phyloP scores from a whole-genome alignment of 92 coral and sea anemone species.

The Zoanthus solanderi region DNA sequence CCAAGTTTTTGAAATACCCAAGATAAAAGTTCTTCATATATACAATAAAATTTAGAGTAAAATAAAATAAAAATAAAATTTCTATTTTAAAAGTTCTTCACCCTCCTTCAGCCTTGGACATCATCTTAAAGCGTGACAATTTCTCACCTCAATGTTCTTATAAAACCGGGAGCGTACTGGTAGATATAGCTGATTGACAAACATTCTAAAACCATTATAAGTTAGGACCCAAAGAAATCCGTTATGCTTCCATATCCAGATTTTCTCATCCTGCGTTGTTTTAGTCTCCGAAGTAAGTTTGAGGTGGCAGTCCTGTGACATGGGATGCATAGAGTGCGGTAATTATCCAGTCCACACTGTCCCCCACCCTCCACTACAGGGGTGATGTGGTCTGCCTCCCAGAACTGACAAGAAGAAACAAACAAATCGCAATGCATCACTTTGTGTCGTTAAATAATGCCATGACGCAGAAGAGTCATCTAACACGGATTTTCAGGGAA shows the following conservation, averaged over 20 bases:
- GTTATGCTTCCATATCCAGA: slow-evolving; percentile 80
- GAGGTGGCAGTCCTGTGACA: slow-evolving; percentile 90
- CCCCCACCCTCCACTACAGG: slow-evolving; percentile 99
- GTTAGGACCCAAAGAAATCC: slow-evolving; percentile 67
- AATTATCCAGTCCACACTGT: slow-evolving; percentile 93
- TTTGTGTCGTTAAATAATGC: neutral
- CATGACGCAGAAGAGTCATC: too few relatives aligned
- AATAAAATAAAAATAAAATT: too few relatives aligned
- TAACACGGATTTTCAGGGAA: too few relatives aligned
- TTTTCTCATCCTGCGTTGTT: slow-evolving; percentile 58
- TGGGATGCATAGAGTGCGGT: slow-evolving; percentile 93
- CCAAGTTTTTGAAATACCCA: too few relatives aligned
- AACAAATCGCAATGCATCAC: neutral
- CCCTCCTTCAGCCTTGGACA: too few relatives aligned
- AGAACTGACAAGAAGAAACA: slow-evolving; percentile 67
- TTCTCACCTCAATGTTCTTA: too few relatives aligned
- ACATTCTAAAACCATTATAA: neutral
- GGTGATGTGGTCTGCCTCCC: slow-evolving; percentile 98
- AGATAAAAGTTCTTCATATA: too few relatives aligned
- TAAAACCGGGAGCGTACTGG: too few relatives aligned
- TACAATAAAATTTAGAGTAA: too few relatives aligned
- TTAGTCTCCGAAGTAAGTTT: slow-evolving; percentile 75
- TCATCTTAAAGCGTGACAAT: too few relatives aligned
- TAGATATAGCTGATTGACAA: too few relatives aligned
- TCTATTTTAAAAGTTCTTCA: too few relatives aligned